A percentile compares a stretch with the other conserved stretches of the same genome.
phyloP scores from a whole-genome alignment of 2,113 vertebrate genomes.

The Zootoca vivipara region DNA sequence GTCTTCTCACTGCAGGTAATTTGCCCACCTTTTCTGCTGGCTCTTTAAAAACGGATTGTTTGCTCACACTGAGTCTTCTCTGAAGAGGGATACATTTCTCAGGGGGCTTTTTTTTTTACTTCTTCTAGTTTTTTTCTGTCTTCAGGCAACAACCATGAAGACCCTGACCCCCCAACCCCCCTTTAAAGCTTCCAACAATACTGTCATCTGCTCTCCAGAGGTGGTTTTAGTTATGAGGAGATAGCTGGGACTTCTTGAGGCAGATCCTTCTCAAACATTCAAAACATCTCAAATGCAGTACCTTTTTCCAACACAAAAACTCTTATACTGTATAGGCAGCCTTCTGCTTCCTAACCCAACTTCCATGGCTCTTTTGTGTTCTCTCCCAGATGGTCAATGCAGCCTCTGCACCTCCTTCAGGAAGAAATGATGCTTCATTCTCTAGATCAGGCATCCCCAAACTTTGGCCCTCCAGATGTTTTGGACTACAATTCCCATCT shows the following conservation, averaged over 20 bases:
- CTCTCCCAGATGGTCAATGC: too few relatives aligned
- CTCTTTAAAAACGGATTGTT: not conserved
- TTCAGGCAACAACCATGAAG: not conserved
- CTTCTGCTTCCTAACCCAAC: not conserved
- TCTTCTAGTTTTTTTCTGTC: not conserved
- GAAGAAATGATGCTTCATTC: too few relatives aligned
- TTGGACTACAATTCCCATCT: too few relatives aligned
- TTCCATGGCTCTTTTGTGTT: not conserved
- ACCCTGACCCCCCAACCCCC: too few relatives aligned
- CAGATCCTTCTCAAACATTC: not conserved
- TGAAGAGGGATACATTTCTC: not conserved
- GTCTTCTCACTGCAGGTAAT: not conserved
- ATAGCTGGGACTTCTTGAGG: not conserved
- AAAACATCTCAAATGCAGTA: not conserved
- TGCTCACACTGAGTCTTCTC: not conserved
- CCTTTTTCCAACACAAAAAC: not conserved
- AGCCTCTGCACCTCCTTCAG: too few relatives aligned
- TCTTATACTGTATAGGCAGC: too few relatives aligned
- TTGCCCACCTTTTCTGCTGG: not conserved
- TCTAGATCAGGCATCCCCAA: too few relatives aligned
- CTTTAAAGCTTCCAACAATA: not conserved
- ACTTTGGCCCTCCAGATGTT: too few relatives aligned
- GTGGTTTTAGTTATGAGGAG: not conserved
- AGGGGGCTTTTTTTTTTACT: not conserved
- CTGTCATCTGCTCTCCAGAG: not conserved